Conservation (phyloP, 2,113 vertebrate genomes). For the Zapus hudsonius region DNA sequence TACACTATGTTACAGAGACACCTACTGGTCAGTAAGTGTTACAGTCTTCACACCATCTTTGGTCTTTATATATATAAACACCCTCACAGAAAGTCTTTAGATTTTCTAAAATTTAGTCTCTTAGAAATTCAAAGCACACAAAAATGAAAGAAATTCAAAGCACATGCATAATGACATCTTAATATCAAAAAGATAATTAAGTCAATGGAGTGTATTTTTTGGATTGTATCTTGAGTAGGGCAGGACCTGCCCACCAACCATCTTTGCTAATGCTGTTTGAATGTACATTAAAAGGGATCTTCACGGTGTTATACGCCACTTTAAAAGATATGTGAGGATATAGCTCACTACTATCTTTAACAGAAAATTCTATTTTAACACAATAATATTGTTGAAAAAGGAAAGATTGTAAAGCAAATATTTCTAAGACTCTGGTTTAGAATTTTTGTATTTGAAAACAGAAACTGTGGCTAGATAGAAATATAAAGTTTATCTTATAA, state of each 20-base stretch:
- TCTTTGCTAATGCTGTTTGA: neutral
- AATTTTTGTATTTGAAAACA: conserved; percentile 20
- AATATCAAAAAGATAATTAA: conserved; percentile 17
- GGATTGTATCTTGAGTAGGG: neutral
- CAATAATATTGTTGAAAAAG: neutral
- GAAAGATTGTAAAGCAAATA: neutral
- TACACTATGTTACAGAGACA: conserved; percentile 73
- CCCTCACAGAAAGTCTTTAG: neutral
- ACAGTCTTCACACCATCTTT: neutral
- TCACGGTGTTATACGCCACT: neutral
- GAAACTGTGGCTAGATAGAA: neutral
- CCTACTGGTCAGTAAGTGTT: conserved; percentile 66
- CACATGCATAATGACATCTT: neutral
- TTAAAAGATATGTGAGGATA: neutral
- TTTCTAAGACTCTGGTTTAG: neutral
- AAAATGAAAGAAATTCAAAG: conserved; percentile 59
- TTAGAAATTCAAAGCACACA: conserved; percentile 52
- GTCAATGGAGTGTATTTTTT: conserved; percentile 24
- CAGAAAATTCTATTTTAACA: neutral
- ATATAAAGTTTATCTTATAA: neutral
- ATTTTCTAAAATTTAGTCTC: too few species aligned
- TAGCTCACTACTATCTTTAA: neutral
- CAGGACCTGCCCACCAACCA: neutral
- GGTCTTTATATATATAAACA: neutral
- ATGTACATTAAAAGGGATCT: conserved; percentile 13